These are phyloP conservation scores for Lota lota DNA, from an alignment of 2,113 vertebrate species.

Conservation along the genomic window DNA sequence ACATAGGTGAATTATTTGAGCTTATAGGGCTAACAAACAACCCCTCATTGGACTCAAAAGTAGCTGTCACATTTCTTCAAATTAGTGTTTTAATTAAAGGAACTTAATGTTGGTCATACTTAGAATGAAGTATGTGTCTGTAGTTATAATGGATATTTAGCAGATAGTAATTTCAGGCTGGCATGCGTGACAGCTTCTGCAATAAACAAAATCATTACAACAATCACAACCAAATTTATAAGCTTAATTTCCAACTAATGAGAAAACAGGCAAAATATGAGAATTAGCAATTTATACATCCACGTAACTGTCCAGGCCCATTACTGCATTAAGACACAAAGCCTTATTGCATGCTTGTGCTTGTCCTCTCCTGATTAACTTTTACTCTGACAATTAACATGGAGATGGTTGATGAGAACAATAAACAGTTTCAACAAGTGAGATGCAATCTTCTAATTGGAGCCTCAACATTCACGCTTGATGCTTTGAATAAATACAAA, in stretches of 20 bases:
- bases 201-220: constrained; percentile 22
- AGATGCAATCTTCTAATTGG: constrained; percentile 14
- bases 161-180: not conserved
- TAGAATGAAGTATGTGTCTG: not conserved
- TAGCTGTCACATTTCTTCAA: constrained; percentile 28
- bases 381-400: constrained; percentile 36
- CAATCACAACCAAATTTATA: constrained; percentile 34
- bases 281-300: constrained; percentile 52
- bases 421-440: constrained; percentile 23
- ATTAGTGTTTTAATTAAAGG: constrained; percentile 21
- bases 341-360: constrained; percentile 32
- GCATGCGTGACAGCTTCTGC: not conserved
- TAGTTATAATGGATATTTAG: no score
- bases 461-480: not conserved
- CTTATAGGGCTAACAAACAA: no score
- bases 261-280: constrained; percentile 33
- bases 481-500: not conserved
- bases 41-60: constrained; percentile 23
- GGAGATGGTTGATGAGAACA: constrained; percentile 12
- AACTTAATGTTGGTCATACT: constrained; percentile 34
- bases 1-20: no score
- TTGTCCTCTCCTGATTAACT: constrained; percentile 32
- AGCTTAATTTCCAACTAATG: constrained; percentile 6
- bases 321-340: constrained; percentile 21
- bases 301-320: constrained; percentile 15